Evolutionary conservation across 1,140 invertebrate genomes (phyloP), one percentile per base, ranked within the genome.

Genomic region (Chrysopa pallens): DNA sequence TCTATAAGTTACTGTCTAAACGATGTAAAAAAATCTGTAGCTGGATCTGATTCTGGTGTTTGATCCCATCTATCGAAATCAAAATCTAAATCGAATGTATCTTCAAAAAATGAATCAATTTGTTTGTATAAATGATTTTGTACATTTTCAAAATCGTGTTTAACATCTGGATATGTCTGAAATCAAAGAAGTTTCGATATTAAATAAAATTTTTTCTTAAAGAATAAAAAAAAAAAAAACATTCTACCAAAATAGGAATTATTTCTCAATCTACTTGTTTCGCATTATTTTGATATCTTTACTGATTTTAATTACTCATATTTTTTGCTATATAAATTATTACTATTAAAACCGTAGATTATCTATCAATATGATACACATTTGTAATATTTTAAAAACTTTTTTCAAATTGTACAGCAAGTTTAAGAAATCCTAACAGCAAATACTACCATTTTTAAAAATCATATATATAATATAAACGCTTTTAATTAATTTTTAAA

Each of bases 141-240:
- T 29, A 74, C 73, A 40, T 62, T 62, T 46, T 44, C 48, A 14
- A 90, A 74, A 28, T 64, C 58, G 59, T 90, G 83, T 31, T 78
- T 77, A 60, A 88, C 80, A 58, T 89, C 85, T 1, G 85, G 80
- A 58, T 91, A 91, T 1, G 85, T 73, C 81, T 87, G 62, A 13
- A 61, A 49, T 23, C 35, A 45, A 44, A n/a, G 50, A 49, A 43
- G 36, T 46, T 17, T 38, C 40, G 44, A 39, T n/a, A 29, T 35
- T 27, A 38, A 40, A 15, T 31, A 23, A 31, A n/a, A 28, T 40
- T 31, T 6, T 27, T 28, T 7, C n/a, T 38, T 36, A 37, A 39
- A 39, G 8, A 11, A 42, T 29, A 17, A 38, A 2, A 37, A 39
- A 39, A 6, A 11, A 42, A 38, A 17, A 38, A 2, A 28, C 11